Percentiles rank a stretch among this genome's conserved stretches.
Evolutionary conservation across 2,888 invertebrate species (phyloP).

Genomic region (Rhyacophila evoluta): DNA sequence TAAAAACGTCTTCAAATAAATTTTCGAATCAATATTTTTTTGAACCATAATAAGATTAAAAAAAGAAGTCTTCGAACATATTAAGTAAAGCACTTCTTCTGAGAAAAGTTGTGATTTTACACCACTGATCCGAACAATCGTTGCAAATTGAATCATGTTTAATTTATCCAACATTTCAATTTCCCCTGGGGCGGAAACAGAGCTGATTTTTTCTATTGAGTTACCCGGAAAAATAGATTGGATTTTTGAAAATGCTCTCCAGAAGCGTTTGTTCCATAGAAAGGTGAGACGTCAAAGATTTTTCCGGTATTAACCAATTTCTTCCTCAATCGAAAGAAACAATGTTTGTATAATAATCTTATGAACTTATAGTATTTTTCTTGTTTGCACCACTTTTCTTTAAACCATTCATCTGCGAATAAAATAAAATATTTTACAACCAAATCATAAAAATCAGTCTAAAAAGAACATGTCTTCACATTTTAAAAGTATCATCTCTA

Average conservation of each 20-base stretch:
- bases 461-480: too few relatives aligned
- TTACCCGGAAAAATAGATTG: conserved; percentile 13
- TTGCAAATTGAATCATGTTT: conserved; percentile 37
- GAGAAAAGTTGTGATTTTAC: conserved; percentile 13
- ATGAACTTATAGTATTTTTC: too few relatives aligned
- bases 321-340: not conserved
- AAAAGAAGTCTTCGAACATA: not conserved
- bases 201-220: conserved; percentile 17
- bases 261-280: not conserved
- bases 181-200: conserved; percentile 32
- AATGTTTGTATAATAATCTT: too few relatives aligned
- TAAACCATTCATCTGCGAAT: too few relatives aligned
- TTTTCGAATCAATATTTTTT: not conserved
- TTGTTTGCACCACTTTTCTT: too few relatives aligned
- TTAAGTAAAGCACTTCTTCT: not conserved
- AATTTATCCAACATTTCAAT: conserved; percentile 40
- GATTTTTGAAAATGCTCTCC: not conserved
- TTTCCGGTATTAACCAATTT: not conserved
- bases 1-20: too few relatives aligned
- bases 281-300: not conserved
- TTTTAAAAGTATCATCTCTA: too few relatives aligned
- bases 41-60: not conserved
- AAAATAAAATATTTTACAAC: too few relatives aligned
- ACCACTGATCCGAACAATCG: conserved; percentile 32
- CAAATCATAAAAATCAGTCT: too few relatives aligned